A percentile compares a stretch with the other conserved stretches of the same genome.
Evolutionary conservation across 2,888 invertebrate genomes (phyloP).

Genomic region (Macroteleia sp.): DNA sequence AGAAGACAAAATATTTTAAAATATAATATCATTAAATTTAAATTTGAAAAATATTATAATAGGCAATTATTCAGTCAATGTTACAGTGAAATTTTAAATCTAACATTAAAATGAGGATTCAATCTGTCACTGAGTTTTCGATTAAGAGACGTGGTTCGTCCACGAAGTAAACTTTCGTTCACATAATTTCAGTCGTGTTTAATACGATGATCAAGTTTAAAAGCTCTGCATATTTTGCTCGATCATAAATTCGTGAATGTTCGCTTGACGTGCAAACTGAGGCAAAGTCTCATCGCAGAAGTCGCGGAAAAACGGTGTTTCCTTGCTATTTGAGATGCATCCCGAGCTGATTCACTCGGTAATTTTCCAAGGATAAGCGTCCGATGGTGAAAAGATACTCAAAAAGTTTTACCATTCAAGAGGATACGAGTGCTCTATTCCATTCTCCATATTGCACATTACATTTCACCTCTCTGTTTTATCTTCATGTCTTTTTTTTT

Average conservation of each 20-base stretch:
- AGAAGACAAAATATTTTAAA: too few species aligned
- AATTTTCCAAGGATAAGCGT: slow-evolving; percentile 43
- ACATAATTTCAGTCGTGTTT: slow-evolving; percentile 13
- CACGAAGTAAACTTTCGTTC: too few species aligned
- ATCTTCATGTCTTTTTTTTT: not conserved
- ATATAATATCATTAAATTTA: too few species aligned
- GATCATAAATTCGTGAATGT: slow-evolving; percentile 38
- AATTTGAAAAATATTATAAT: too few species aligned
- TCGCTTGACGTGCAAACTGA: slow-evolving; percentile 21
- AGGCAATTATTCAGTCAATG: too few species aligned
- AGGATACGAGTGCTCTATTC: slow-evolving; percentile 20
- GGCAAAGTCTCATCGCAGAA: slow-evolving; percentile 16
- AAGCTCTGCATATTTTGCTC: slow-evolving; percentile 18
- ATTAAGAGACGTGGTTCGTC: slow-evolving; percentile 1
- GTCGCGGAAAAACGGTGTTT: slow-evolving; percentile 29
- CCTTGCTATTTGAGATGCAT: slow-evolving; percentile 35
- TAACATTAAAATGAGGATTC: slow-evolving; percentile 17
- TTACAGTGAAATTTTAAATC: slow-evolving; percentile 16
- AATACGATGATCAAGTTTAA: slow-evolving; percentile 36
- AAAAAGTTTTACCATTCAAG: slow-evolving; percentile 36
- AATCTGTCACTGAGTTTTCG: slow-evolving; percentile 6
- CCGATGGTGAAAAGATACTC: slow-evolving; percentile 36
- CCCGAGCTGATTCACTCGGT: slow-evolving; percentile 30
- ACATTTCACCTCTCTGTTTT: not conserved
- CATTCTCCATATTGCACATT: slow-evolving; percentile 7